Conservation (phyloP, 1,140 invertebrate species). For the Drosophila repleta region DNA sequence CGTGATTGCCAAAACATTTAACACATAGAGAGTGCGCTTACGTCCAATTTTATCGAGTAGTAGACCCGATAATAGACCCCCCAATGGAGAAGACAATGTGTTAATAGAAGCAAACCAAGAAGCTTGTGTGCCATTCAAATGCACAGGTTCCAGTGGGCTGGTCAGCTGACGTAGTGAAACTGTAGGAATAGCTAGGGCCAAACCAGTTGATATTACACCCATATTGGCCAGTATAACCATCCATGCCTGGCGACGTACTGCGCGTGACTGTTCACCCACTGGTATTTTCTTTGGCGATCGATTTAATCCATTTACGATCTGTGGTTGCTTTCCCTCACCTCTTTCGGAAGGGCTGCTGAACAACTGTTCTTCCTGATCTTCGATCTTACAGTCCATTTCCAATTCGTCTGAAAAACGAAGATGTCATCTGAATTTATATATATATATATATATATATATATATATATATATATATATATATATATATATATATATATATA, state of each 20-base stretch:
- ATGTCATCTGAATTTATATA: neutral
- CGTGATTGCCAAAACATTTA: slow-evolving; percentile 67
- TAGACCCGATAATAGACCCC: slow-evolving; percentile 66
- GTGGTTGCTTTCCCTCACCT: slow-evolving; percentile 5
- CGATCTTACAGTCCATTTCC: slow-evolving; percentile 13
- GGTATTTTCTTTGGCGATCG: slow-evolving; percentile 42
- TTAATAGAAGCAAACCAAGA: slow-evolving; percentile 81
- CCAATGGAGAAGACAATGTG: slow-evolving; percentile 73
- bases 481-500: neutral
- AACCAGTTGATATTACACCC: slow-evolving; percentile 69
- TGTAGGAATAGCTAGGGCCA: slow-evolving; percentile 71
- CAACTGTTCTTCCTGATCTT: slow-evolving; percentile 26
- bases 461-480: neutral
- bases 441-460: neutral
- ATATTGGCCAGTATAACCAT: slow-evolving; percentile 77
- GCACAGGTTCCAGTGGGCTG: slow-evolving; percentile 40
- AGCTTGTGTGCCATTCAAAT: slow-evolving; percentile 54
- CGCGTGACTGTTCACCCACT: slow-evolving; percentile 66
- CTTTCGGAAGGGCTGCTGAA: slow-evolving; percentile 11
- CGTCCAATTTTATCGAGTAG: slow-evolving; percentile 75
- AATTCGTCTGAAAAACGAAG: neutral
- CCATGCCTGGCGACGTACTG: slow-evolving; percentile 63
- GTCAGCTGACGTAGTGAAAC: slow-evolving; percentile 62
- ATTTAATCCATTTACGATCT: slow-evolving; percentile 60
- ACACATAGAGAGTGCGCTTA: slow-evolving; percentile 65